These are phyloP conservation scores for Mus spicilegus DNA, from an alignment of 2,113 vertebrate genomes.

Conservation along the genomic window DNA sequence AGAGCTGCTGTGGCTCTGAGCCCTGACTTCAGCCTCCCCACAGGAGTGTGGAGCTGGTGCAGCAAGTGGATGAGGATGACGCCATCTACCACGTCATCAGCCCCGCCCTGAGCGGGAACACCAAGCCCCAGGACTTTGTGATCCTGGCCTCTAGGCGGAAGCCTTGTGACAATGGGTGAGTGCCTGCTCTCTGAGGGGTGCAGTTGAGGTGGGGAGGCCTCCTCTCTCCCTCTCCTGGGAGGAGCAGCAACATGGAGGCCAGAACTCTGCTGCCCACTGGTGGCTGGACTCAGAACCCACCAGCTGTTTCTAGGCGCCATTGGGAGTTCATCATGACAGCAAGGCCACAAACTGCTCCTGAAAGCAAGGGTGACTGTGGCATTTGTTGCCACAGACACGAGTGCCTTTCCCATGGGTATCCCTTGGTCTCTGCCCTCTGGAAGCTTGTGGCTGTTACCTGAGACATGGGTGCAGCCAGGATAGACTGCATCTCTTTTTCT, in stretches of 20 bases:
- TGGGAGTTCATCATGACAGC: not conserved
- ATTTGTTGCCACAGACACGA: fast-evolving
- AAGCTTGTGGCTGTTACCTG: not conserved
- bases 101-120: constrained; percentile 85
- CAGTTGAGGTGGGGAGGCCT: not conserved
- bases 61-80: constrained; percentile 93
- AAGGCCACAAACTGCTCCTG: not conserved
- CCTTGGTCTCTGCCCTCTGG: not conserved
- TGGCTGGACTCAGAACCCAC: not conserved
- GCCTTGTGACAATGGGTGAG: constrained; percentile 93
- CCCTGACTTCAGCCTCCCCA: not conserved
- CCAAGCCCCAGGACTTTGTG: constrained; percentile 93
- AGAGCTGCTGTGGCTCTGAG: not conserved
- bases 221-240: not conserved
- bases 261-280: not conserved
- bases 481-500: not conserved
- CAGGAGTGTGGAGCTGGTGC: constrained; percentile 92
- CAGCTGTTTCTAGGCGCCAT: not conserved
- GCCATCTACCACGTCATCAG: constrained; percentile 93
- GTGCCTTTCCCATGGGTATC: not conserved
- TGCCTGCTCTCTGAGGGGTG: not conserved
- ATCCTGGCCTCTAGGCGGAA: constrained; percentile 93
- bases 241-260: not conserved
- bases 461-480: not conserved
- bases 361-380: not conserved